These are phyloP conservation scores for Oeneis ivallda DNA, from an alignment of 2,888 invertebrate species.

Conservation along the genomic window DNA sequence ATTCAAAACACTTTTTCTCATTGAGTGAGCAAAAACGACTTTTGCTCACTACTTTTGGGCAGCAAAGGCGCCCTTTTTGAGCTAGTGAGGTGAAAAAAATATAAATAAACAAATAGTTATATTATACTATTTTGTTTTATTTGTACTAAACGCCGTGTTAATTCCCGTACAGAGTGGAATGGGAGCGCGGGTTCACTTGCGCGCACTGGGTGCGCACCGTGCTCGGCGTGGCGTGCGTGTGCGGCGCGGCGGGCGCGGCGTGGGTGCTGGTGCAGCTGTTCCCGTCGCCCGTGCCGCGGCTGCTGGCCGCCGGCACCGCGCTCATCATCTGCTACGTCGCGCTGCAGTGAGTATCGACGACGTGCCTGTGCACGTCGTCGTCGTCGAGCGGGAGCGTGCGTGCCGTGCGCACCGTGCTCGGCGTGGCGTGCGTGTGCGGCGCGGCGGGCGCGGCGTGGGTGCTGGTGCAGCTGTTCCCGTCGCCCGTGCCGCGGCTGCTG, in stretches of 20 bases:
- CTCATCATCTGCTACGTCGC: constrained; percentile 92
- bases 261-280: constrained; percentile 91
- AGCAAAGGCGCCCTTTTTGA: too few relatives aligned
- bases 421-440: constrained; percentile 82
- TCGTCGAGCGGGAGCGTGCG: too few relatives aligned
- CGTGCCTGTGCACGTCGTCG: too few relatives aligned
- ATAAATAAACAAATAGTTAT: too few relatives aligned
- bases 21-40: too few relatives aligned
- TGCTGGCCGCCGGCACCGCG: constrained; percentile 90
- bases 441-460: constrained; percentile 90
- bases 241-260: constrained; percentile 87
- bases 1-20: too few relatives aligned
- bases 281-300: constrained; percentile 88
- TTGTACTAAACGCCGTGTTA: too few relatives aligned
- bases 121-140: too few relatives aligned
- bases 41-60: too few relatives aligned
- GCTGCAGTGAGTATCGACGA: constrained; percentile 80
- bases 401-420: background rate
- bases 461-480: constrained; percentile 88
- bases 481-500: constrained; percentile 89
- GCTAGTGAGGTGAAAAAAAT: too few relatives aligned
- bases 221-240: constrained; percentile 89
- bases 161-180: constrained; percentile 83
- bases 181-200: constrained; percentile 91
- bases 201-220: constrained; percentile 93